Evolutionary conservation across 2,888 invertebrate species (phyloP).

Genomic region (Acronicta alni): DNA sequence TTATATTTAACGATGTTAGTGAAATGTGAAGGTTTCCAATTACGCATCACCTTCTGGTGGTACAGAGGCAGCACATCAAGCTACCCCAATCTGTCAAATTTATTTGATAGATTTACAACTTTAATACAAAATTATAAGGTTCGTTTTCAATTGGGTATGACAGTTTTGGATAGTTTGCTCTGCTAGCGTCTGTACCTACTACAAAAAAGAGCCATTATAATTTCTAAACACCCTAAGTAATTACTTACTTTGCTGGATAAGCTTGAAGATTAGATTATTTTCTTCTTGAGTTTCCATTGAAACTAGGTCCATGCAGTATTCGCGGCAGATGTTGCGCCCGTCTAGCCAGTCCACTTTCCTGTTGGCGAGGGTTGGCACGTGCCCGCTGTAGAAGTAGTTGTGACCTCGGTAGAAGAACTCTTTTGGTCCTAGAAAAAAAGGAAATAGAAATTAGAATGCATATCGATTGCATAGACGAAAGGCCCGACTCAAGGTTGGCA

Average conservation of each 20-base stretch:
- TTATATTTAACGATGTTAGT: constrained; percentile 30
- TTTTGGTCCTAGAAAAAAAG: constrained; percentile 93
- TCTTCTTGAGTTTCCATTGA: constrained; percentile 97
- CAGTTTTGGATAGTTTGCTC: too few species aligned
- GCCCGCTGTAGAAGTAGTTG: constrained; percentile 96
- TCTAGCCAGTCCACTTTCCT: constrained; percentile 97
- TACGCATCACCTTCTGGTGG: constrained; percentile 39
- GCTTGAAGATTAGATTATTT: constrained; percentile 96
- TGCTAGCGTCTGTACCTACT: too few species aligned
- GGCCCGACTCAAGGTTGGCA: constrained; percentile 46
- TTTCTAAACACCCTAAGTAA: constrained; percentile 38
- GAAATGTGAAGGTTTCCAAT: constrained; percentile 58
- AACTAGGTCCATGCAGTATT: constrained; percentile 98
- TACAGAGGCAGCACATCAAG: constrained; percentile 27
- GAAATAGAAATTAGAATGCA: constrained; percentile 11
- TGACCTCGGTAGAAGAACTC: constrained; percentile 96
- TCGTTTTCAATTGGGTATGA: too few species aligned
- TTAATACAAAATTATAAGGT: too few species aligned
- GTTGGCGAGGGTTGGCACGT: constrained; percentile 93
- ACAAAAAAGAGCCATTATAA: constrained; percentile 31
- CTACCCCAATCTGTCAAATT: too few species aligned
- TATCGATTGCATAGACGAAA: constrained; percentile 25
- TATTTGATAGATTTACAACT: too few species aligned
- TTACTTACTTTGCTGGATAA: constrained; percentile 94
- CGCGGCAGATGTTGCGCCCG: constrained; percentile 96